Percentiles rank a stretch among this genome's conserved stretches.
Conservation (phyloP, 2,113 vertebrate species). For the Cebus imitator region DNA sequence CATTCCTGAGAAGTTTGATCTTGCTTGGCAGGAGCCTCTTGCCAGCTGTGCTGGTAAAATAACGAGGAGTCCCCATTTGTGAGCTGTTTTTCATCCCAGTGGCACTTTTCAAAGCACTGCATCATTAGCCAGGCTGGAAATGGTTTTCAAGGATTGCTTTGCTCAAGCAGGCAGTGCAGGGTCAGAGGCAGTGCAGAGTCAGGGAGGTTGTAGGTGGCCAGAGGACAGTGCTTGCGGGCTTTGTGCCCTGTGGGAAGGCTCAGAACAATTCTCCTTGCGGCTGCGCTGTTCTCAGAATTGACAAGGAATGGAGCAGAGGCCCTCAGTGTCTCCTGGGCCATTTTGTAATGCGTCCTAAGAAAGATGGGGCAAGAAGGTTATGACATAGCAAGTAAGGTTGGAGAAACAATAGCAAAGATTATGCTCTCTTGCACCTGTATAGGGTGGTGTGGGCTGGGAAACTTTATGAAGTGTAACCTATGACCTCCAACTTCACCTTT, state of each 20-base stretch:
- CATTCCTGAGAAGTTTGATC: slow-evolving; percentile 53
- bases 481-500: background rate
- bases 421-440: background rate
- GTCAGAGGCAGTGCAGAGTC: background rate
- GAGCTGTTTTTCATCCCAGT: slow-evolving; percentile 48
- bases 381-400: background rate
- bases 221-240: background rate
- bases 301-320: background rate
- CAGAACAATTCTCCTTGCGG: background rate
- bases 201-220: background rate
- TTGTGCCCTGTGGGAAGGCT: background rate
- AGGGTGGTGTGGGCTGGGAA: background rate
- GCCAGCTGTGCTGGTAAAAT: slow-evolving; percentile 49
- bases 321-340: background rate
- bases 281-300: background rate
- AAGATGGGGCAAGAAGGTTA: background rate
- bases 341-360: background rate
- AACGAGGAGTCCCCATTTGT: slow-evolving; percentile 33
- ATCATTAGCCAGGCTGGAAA: slow-evolving; percentile 54
- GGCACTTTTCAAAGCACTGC: background rate
- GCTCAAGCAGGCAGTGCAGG: background rate
- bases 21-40: slow-evolving; percentile 62
- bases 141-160: slow-evolving; percentile 48
- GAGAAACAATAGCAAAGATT: background rate
- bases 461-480: background rate